Percentiles rank a stretch among this genome's conserved stretches.
Evolutionary conservation across 2,113 vertebrate species (phyloP).

Genomic region (Nesoenas mayeri): DNA sequence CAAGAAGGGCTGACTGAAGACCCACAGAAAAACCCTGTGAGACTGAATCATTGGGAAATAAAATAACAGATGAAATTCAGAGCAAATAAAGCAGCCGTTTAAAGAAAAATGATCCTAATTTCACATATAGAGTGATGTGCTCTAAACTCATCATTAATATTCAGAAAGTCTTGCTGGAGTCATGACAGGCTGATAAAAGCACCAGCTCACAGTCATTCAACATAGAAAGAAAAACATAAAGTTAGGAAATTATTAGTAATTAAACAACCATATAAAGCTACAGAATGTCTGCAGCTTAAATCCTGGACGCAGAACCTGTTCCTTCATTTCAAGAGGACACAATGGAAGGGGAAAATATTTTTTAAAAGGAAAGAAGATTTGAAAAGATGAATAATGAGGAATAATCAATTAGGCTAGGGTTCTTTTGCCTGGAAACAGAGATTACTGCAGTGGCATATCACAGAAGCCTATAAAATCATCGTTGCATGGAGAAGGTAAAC

Average conservation of each 20-base stretch:
- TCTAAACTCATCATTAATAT: neutral
- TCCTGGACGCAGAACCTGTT: neutral
- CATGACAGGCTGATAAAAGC: neutral
- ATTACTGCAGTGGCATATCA: neutral
- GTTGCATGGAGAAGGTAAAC: neutral
- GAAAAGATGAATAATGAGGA: neutral
- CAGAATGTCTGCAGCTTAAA: neutral
- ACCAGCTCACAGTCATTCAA: neutral
- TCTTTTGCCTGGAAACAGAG: constrained; percentile 42
- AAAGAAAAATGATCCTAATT: neutral
- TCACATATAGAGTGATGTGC: neutral
- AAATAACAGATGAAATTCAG: neutral
- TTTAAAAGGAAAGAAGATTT: neutral
- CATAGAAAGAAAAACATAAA: neutral
- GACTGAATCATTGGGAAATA: neutral
- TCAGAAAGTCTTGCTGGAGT: neutral
- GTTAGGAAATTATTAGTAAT: neutral
- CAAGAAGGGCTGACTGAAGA: neutral
- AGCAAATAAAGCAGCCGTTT: neutral
- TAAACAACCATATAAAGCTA: neutral
- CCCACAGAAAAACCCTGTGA: neutral
- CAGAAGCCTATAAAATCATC: neutral
- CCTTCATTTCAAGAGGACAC: neutral
- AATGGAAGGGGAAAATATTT: neutral
- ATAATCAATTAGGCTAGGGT: neutral